Conservation (phyloP, 2,797 vertebrate species). For the Melanotaenia boesemani region DNA sequence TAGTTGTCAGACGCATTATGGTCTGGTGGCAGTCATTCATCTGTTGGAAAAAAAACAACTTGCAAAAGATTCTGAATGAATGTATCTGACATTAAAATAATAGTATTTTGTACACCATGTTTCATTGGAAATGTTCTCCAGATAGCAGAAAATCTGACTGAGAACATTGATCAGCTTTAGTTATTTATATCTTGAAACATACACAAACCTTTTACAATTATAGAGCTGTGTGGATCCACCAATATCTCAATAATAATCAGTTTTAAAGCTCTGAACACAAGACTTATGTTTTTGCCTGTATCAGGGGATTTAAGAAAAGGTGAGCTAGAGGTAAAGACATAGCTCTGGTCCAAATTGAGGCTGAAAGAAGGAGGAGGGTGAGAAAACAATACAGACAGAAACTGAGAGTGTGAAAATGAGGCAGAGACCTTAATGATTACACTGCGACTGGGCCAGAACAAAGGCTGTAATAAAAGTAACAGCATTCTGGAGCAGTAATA, state of each 20-base stretch:
- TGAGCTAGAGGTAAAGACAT: conserved; percentile 34
- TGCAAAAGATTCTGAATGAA: not conserved
- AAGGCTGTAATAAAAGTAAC: conserved; percentile 77
- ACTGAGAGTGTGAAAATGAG: conserved; percentile 6
- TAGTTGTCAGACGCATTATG: too few relatives aligned
- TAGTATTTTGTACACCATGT: not conserved
- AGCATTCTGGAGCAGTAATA: conserved; percentile 75
- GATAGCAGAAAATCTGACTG: not conserved
- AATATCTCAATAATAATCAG: not conserved
- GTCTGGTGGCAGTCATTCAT: too few relatives aligned
- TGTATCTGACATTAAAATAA: not conserved
- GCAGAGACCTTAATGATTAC: conserved; percentile 45
- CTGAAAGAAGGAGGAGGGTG: conserved; percentile 1
- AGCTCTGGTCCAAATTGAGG: conserved; percentile 43
- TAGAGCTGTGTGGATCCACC: not conserved
- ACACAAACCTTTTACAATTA: too few relatives aligned
- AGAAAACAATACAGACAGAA: conserved; percentile 29
- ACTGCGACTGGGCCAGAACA: conserved; percentile 67
- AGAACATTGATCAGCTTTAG: not conserved
- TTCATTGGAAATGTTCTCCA: not conserved
- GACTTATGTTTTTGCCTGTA: conserved; percentile 38
- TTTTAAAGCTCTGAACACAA: not conserved
- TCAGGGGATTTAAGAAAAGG: conserved; percentile 37
- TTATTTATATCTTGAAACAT: not conserved
- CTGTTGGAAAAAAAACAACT: not conserved